phyloP scores from a whole-genome alignment of 2,797 vertebrate species.

The Carapus acus region DNA sequence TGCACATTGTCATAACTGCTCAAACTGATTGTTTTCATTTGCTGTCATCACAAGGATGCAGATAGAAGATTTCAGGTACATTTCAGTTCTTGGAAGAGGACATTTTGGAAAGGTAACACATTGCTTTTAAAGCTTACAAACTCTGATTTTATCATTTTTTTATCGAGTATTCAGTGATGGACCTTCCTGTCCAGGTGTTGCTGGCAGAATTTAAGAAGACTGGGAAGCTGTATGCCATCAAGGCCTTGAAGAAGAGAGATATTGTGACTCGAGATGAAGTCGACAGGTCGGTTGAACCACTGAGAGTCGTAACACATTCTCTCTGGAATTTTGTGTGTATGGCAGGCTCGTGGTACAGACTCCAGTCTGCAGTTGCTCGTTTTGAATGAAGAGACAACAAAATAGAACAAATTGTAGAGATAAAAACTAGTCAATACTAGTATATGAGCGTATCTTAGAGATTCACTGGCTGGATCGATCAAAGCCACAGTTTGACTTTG shows the following conservation, averaged over 20 bases:
- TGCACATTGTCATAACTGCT: background rate
- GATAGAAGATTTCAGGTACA: conserved; percentile 79
- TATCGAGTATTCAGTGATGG: conserved; percentile 1
- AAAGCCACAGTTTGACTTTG: too few species aligned
- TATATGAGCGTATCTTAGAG: too few species aligned
- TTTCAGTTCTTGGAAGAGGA: conserved; percentile 84
- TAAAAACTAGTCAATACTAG: too few species aligned
- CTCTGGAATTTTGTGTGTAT: too few species aligned
- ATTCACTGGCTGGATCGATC: too few species aligned
- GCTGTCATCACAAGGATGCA: conserved; percentile 49
- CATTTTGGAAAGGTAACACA: conserved; percentile 81
- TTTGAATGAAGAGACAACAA: too few species aligned
- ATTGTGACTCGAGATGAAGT: conserved; percentile 86
- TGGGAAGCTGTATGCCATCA: conserved; percentile 82
- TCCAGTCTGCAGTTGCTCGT: too few species aligned
- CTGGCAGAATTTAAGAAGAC: conserved; percentile 81
- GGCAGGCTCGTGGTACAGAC: too few species aligned
- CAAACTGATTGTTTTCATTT: background rate
- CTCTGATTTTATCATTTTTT: conserved; percentile 1
- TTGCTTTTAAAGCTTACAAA: background rate
- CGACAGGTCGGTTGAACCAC: conserved; percentile 67
- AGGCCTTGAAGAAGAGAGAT: conserved; percentile 91
- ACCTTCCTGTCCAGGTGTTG: conserved; percentile 75
- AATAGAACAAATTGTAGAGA: too few species aligned
- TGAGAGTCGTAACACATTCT: too few species aligned